Evolutionary conservation across 2,113 vertebrate species (phyloP), one percentile per base, ranked within the genome.

Genomic region (Eclectus roratus): DNA sequence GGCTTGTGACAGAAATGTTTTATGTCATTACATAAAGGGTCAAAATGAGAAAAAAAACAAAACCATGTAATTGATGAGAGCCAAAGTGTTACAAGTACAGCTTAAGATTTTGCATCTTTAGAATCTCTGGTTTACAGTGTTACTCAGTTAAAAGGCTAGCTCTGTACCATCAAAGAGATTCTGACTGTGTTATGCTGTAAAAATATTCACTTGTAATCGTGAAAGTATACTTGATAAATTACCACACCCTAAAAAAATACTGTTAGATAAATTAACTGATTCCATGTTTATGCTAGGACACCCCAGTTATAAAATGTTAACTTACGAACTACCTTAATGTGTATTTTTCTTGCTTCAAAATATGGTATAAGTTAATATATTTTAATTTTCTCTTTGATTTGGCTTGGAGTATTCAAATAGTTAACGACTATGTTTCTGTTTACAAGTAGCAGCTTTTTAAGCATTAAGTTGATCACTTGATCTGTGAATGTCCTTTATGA

Each of bases 311-410:
- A 83, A 88, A 91, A 80, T 64, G 46, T 82, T 88, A 64, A 37
- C 23, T 85, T 85, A 55, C 6, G 1, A 77, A 83, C 13, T 85
- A 90, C 44, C 31, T 43, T 83, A 63, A 52, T 72, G 12, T 85
- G 23, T 49, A 12, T 35, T 66, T 90, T 88, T 71, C 85, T 76
- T 4, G 13, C 52, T 77, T 89, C 78, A 82, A 68, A 89, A 81
- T 68, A 53, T 19, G 49, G 28, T 82, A 65, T 61, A 76, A 76
- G 27, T 44, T 82, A 87, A 52, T 88, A 58, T 25, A 72, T 55
- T 74, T 91, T 49, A 80, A 55, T 68, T 88, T 84, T 82, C 35
- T 49, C 41, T 89, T 71, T 64, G 43, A 94, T 93, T 96, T 94
- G 91, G 68, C 85, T 37, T 65, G 50, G 58, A 61, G 9, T 60